Conservation (phyloP, 2,888 invertebrate genomes). For the Blomia tropicalis region DNA sequence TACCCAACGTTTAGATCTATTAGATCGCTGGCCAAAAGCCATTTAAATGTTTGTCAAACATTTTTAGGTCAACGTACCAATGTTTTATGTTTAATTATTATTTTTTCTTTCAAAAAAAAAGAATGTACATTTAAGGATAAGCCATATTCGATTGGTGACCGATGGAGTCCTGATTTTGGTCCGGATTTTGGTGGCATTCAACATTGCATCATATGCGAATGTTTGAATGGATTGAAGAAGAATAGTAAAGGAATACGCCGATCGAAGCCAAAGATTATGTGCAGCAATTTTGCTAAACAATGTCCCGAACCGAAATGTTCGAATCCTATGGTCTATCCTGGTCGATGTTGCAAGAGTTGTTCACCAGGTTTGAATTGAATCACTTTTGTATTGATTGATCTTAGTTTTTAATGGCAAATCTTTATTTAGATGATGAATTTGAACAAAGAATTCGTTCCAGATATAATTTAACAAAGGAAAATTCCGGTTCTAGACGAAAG, state of each 20-base stretch:
- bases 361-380: constrained; percentile 44
- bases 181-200: constrained; percentile 72
- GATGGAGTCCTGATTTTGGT: constrained; percentile 82
- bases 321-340: constrained; percentile 63
- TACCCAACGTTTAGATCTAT: too few species aligned
- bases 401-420: constrained; percentile 34
- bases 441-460: neutral
- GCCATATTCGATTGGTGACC: constrained; percentile 67
- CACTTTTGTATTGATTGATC: neutral
- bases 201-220: constrained; percentile 89
- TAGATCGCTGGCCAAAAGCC: too few species aligned
- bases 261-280: constrained; percentile 71
- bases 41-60: constrained; percentile 37
- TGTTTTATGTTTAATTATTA: neutral
- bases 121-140: constrained; percentile 82
- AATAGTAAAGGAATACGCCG: constrained; percentile 70
- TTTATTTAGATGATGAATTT: neutral
- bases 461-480: neutral
- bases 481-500: neutral
- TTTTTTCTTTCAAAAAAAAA: too few species aligned
- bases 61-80: too few species aligned
- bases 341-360: constrained; percentile 80
- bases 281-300: constrained; percentile 76
- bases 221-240: constrained; percentile 48
- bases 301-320: constrained; percentile 74